phyloP scores from a whole-genome alignment of 2,797 vertebrate genomes.

The Carapus acus region DNA sequence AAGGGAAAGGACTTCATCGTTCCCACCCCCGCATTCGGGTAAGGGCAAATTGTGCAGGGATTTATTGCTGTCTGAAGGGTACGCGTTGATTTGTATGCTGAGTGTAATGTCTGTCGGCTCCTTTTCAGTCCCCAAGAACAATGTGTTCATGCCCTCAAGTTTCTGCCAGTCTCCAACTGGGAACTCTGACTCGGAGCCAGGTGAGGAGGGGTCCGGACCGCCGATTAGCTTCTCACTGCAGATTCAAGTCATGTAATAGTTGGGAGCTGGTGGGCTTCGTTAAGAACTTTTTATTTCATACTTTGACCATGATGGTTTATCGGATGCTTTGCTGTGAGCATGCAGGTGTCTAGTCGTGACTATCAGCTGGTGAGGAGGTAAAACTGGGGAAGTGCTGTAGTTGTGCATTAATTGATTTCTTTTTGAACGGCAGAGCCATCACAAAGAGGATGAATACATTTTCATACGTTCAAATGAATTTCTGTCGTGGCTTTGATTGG shows the following conservation, averaged over 20 bases:
- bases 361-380: neutral
- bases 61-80: constrained; percentile 45
- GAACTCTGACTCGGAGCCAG: constrained; percentile 94
- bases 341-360: no score
- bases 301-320: no score
- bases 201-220: constrained; percentile 67
- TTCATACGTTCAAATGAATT: constrained; percentile 13
- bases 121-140: constrained; percentile 89
- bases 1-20: constrained; percentile 93
- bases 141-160: constrained; percentile 96
- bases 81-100: constrained; percentile 61
- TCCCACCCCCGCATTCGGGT: constrained; percentile 95
- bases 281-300: no score
- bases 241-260: neutral
- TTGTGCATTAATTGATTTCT: neutral
- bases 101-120: constrained; percentile 48
- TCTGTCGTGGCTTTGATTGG: constrained; percentile 23
- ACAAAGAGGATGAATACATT: constrained; percentile 6
- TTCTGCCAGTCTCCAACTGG: constrained; percentile 91
- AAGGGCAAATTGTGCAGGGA: constrained; percentile 41
- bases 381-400: neutral
- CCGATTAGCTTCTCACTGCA: constrained; percentile 5
- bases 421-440: neutral
- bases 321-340: neutral
- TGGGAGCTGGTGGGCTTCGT: neutral